phyloP scores from a whole-genome alignment of 2,888 invertebrate species.

The Oscheius sp. region DNA sequence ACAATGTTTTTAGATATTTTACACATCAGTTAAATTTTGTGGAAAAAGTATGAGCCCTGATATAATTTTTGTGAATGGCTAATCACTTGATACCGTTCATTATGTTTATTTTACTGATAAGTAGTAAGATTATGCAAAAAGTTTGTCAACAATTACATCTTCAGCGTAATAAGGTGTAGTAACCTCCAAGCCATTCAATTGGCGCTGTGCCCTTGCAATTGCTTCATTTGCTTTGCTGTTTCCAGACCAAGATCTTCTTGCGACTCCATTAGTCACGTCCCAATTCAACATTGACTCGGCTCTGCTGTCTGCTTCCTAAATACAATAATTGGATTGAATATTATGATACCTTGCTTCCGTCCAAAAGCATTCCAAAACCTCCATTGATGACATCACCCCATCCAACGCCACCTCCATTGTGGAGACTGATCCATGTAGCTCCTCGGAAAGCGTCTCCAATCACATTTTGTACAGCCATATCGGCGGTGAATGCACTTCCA shows the following conservation, averaged over 20 bases:
- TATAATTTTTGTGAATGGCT: too few relatives aligned
- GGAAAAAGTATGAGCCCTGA: too few relatives aligned
- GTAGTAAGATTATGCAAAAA: slow-evolving; percentile 23
- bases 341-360: slow-evolving; percentile 72
- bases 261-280: slow-evolving; percentile 77
- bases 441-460: slow-evolving; percentile 73
- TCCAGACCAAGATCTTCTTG: slow-evolving; percentile 75
- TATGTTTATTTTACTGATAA: too few relatives aligned
- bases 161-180: slow-evolving; percentile 73
- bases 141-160: slow-evolving; percentile 51
- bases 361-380: slow-evolving; percentile 77
- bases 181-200: slow-evolving; percentile 72
- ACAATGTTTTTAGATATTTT: too few relatives aligned
- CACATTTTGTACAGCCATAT: slow-evolving; percentile 76
- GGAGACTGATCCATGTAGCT: slow-evolving; percentile 77
- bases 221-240: slow-evolving; percentile 75
- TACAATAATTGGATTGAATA: neutral
- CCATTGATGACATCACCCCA: slow-evolving; percentile 78
- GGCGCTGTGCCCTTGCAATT: slow-evolving; percentile 73
- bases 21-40: too few relatives aligned
- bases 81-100: too few relatives aligned
- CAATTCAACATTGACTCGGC: slow-evolving; percentile 75
- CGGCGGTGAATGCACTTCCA: slow-evolving; percentile 77
- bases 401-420: slow-evolving; percentile 71
- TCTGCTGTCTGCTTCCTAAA: slow-evolving; percentile 72